phyloP scores from a whole-genome alignment of 1,140 invertebrate species.

The Megalonaias nervosa region DNA sequence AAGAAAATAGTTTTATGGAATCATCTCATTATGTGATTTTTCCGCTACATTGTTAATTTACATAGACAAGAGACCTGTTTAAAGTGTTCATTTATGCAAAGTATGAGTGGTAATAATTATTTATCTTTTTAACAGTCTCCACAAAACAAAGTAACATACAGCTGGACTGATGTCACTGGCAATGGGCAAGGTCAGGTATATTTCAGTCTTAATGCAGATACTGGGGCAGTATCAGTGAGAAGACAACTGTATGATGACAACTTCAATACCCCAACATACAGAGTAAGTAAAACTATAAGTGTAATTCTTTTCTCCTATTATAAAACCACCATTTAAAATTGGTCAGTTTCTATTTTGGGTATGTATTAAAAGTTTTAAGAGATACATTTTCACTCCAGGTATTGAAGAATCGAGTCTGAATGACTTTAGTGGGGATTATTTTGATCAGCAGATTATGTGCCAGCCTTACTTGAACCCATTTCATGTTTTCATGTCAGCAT shows the following conservation, averaged over 20 bases:
- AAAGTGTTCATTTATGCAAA: too few relatives aligned
- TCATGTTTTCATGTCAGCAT: too few relatives aligned
- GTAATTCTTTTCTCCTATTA: background rate
- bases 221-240: conserved; percentile 8
- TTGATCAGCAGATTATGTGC: too few relatives aligned
- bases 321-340: background rate
- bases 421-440: too few relatives aligned
- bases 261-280: conserved; percentile 4
- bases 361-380: too few relatives aligned
- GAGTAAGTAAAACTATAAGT: conserved; percentile 5
- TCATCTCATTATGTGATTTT: too few relatives aligned
- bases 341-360: background rate
- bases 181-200: background rate
- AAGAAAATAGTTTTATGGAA: too few relatives aligned
- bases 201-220: conserved; percentile 13
- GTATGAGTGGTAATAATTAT: background rate
- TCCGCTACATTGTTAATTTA: too few relatives aligned
- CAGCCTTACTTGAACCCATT: too few relatives aligned
- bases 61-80: too few relatives aligned
- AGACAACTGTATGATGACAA: conserved; percentile 11
- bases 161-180: conserved; percentile 11
- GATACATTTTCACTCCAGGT: too few relatives aligned
- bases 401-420: too few relatives aligned
- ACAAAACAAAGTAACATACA: conserved; percentile 40
- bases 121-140: conserved; percentile 31